Percentiles rank a stretch among this genome's conserved stretches.
These are phyloP conservation scores for Diadema setosum DNA, from an alignment of 35 echinoderm and acorn worm genomes.

Conservation along the genomic window DNA sequence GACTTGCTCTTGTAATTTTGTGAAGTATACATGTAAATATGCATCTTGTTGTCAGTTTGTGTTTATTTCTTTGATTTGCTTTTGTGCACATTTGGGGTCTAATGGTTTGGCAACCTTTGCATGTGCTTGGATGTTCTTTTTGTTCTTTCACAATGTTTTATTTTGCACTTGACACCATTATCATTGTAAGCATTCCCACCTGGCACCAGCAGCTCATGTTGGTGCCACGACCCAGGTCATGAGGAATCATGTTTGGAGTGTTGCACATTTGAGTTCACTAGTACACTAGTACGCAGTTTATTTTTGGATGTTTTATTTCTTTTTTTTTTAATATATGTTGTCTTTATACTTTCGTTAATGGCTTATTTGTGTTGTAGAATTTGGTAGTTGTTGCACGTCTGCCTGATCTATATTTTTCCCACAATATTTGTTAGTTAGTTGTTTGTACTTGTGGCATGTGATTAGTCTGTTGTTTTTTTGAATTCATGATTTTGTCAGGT, in stretches of 20 bases:
- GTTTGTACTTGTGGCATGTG: too few relatives aligned
- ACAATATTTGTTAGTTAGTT: too few relatives aligned
- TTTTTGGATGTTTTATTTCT: neutral
- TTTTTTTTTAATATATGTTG: neutral
- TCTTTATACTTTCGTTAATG: neutral
- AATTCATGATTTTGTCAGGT: too few relatives aligned
- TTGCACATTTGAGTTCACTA: constrained; percentile 1
- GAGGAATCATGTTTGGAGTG: constrained; percentile 5
- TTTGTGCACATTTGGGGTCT: too few relatives aligned
- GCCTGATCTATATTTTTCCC: too few relatives aligned
- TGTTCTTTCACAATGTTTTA: neutral
- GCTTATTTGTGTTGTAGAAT: neutral
- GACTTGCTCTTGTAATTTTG: too few relatives aligned
- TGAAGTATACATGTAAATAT: too few relatives aligned
- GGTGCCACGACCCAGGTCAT: neutral
- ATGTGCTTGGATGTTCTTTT: constrained; percentile 13
- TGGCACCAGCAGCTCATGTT: neutral
- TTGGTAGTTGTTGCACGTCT: neutral
- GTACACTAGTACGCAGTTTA: neutral
- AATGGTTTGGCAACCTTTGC: neutral
- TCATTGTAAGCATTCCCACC: neutral
- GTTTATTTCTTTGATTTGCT: neutral
- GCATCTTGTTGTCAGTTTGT: neutral
- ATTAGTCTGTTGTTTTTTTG: too few relatives aligned
- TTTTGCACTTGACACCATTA: constrained; percentile 1